Percentiles rank a stretch among this genome's conserved stretches.
These are phyloP conservation scores for Brachionus calyciflorus DNA, from an alignment of 1,140 invertebrate species.

Conservation along the genomic window DNA sequence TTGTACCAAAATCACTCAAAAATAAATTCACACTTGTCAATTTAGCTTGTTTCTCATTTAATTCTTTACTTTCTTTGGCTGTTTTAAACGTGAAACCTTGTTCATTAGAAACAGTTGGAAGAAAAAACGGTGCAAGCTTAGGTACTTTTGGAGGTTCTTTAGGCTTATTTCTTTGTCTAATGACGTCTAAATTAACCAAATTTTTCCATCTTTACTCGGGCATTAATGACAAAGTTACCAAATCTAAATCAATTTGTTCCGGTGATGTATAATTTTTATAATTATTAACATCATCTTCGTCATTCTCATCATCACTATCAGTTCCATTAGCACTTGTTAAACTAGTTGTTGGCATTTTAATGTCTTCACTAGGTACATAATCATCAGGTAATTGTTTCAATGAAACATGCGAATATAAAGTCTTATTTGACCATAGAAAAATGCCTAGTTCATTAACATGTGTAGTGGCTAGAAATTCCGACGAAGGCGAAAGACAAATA, in stretches of 20 bases:
- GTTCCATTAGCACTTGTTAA: slow-evolving; percentile 46
- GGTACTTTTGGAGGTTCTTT: slow-evolving; percentile 75
- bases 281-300: slow-evolving; percentile 56
- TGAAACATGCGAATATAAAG: slow-evolving; percentile 67
- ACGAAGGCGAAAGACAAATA: slow-evolving; percentile 81
- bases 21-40: background rate
- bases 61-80: slow-evolving; percentile 50
- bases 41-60: background rate
- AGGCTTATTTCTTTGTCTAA: slow-evolving; percentile 84
- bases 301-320: slow-evolving; percentile 55
- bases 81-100: slow-evolving; percentile 78
- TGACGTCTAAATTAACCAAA: slow-evolving; percentile 80
- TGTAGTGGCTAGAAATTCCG: slow-evolving; percentile 81
- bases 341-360: slow-evolving; percentile 65
- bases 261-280: slow-evolving; percentile 68
- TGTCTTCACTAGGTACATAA: slow-evolving; percentile 64
- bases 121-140: slow-evolving; percentile 86
- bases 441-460: slow-evolving; percentile 84
- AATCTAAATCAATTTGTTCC: slow-evolving; percentile 73
- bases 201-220: slow-evolving; percentile 88
- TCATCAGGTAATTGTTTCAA: slow-evolving; percentile 70
- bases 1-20: background rate
- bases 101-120: slow-evolving; percentile 78
- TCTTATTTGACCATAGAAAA: slow-evolving; percentile 85
- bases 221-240: slow-evolving; percentile 80